Base-by-base conservation (phyloP, 64 coral and sea anemone species). In the Montipora efflorescens region DNA sequence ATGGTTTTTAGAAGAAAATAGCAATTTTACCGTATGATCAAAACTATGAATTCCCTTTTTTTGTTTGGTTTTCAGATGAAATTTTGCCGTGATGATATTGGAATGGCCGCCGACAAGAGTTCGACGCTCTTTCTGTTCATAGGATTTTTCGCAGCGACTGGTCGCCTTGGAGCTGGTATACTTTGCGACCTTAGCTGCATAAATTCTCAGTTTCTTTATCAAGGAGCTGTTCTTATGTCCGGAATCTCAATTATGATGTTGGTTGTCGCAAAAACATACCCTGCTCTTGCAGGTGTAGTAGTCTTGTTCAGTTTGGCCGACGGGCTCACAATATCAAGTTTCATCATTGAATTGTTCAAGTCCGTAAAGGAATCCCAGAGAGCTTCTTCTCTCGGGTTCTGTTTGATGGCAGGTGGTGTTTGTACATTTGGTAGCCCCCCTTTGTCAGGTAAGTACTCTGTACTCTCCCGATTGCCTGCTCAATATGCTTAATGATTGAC, bases 41-140 rank as follows among this genome's bases (percentile, higher is more conserved):
- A 23, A 23, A 23, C 23, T 23, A 23, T 23, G 23, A 25, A 25
- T 25, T 25, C 25, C 25, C 49, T 57, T 1, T 15, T 9, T 80
- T 64, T 8, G n/a, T 57, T 19, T 55, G 5, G 4, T 66, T 77
- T 78, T 50, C 36, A 93, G 91, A 83, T 85, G 10, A 93, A 93
- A 59, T n/a, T 87, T 47, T 74, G 61, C 16, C 21, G 78, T 12
- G 25, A 25, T 25, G 91, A 92, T 45, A 52, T 92, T 87, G 91
- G 82, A 47, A 55, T 86, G 44, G 59, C 91, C 11, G 25, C 71
- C 0, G 66, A 87, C 16, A 87, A 93, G 71, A 68, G 80, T 9
- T 78, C 91, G n/a, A 93, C 51, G 13, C 57, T 93, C 25, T 93
- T 93, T 6, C 9, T 78, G 7, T 69, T 86, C 72, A 47, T 93